Conservation (phyloP, 92 coral and sea anemone species). For the Chrysogorgia sp. region DNA sequence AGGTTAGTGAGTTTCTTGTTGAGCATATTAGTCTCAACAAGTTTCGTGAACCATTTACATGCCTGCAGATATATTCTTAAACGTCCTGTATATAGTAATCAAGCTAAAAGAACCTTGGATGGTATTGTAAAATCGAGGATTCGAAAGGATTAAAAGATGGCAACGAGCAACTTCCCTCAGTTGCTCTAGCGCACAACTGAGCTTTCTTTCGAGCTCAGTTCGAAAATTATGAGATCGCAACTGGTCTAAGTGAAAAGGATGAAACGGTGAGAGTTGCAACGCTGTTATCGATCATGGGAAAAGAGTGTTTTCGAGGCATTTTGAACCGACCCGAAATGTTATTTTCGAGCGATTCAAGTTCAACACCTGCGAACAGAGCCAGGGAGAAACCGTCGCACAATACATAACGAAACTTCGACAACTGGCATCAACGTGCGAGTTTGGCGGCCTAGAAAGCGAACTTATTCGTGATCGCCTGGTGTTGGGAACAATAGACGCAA, state of each 20-base stretch:
- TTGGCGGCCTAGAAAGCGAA: slow-evolving; percentile 39
- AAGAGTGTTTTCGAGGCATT: slow-evolving; percentile 61
- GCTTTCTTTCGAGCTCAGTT: slow-evolving; percentile 51
- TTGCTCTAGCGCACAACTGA: slow-evolving; percentile 56
- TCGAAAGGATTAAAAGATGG: neutral
- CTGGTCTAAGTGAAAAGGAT: slow-evolving; percentile 44
- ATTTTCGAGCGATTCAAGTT: slow-evolving; percentile 64
- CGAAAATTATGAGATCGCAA: slow-evolving; percentile 58
- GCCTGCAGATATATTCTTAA: too few relatives aligned
- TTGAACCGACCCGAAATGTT: slow-evolving; percentile 61
- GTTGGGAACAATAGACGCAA: slow-evolving; percentile 36
- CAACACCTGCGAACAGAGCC: slow-evolving; percentile 52
- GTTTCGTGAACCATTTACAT: too few relatives aligned
- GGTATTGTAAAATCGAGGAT: too few relatives aligned
- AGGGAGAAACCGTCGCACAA: too few relatives aligned
- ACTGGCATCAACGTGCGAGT: slow-evolving; percentile 39
- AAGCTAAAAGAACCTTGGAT: too few relatives aligned
- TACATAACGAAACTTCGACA: slow-evolving; percentile 7
- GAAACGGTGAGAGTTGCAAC: slow-evolving; percentile 49
- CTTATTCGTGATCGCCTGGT: slow-evolving; percentile 37
- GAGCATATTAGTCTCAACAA: too few relatives aligned
- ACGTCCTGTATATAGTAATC: too few relatives aligned
- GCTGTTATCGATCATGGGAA: slow-evolving; percentile 65
- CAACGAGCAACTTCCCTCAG: slow-evolving; percentile 45
- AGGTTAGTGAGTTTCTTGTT: too few relatives aligned